Evolutionary conservation across 2,797 vertebrate species (phyloP).

Genomic region (Sternotherus odoratus): DNA sequence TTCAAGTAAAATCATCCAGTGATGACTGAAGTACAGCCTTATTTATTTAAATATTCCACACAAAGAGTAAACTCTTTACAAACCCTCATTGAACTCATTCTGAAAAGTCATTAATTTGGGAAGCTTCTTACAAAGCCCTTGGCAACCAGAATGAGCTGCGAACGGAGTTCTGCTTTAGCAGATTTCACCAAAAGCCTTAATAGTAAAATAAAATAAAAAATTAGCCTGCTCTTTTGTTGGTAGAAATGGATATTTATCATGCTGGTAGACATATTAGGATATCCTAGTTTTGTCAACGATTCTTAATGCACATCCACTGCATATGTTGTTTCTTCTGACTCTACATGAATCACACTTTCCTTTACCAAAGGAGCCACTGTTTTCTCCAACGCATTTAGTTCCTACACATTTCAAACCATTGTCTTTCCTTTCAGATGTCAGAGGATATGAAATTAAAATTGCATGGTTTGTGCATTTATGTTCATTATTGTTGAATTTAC

Average conservation of each 20-base stretch:
- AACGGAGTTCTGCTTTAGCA: background rate
- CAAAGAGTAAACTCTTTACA: background rate
- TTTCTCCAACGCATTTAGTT: slow-evolving; percentile 19
- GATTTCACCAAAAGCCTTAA: background rate
- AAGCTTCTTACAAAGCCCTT: background rate
- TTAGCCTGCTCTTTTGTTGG: background rate
- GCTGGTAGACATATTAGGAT: background rate
- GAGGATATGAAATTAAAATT: background rate
- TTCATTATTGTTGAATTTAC: background rate
- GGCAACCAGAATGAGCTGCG: background rate
- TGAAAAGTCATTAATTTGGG: background rate
- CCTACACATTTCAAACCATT: background rate
- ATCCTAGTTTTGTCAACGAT: background rate
- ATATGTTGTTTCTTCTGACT: background rate
- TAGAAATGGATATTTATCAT: slow-evolving; percentile 3
- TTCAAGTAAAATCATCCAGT: background rate
- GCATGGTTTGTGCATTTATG: background rate
- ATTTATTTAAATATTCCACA: background rate
- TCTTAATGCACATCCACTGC: background rate
- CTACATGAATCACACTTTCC: background rate
- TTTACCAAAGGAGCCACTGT: background rate
- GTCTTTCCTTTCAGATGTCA: background rate
- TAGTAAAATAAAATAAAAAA: background rate
- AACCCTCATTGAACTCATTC: background rate
- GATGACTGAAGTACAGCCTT: background rate